Conservation (phyloP, 1,140 invertebrate species). For the Diuraphis noxia region DNA sequence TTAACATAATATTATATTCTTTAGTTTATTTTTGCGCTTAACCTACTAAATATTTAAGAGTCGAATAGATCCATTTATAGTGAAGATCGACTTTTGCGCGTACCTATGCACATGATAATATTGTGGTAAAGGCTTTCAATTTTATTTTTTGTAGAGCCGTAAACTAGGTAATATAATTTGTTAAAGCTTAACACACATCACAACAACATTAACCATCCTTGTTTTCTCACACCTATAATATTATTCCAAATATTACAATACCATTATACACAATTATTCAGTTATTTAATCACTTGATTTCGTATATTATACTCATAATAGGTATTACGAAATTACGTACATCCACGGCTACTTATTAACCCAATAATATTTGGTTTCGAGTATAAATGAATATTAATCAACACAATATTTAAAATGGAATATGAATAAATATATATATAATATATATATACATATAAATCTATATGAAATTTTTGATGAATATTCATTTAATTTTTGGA, state of each 20-base stretch:
- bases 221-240: neutral
- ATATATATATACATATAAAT: neutral
- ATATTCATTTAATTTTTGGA: neutral
- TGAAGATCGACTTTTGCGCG: neutral
- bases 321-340: too few relatives aligned
- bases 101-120: neutral
- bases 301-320: too few relatives aligned
- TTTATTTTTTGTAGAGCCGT: neutral
- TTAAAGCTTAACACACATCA: neutral
- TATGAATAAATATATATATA: neutral
- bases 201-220: neutral
- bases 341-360: neutral
- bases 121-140: neutral
- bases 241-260: neutral
- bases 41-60: neutral
- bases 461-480: neutral
- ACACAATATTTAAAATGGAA: neutral
- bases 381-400: neutral
- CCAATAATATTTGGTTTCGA: neutral
- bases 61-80: neutral
- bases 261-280: too few relatives aligned
- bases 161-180: neutral
- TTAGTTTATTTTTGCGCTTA: neutral
- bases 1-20: neutral
- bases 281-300: too few relatives aligned